phyloP scores from a whole-genome alignment of 1,140 invertebrate genomes.

The Pseudachorutes palmiensis region DNA sequence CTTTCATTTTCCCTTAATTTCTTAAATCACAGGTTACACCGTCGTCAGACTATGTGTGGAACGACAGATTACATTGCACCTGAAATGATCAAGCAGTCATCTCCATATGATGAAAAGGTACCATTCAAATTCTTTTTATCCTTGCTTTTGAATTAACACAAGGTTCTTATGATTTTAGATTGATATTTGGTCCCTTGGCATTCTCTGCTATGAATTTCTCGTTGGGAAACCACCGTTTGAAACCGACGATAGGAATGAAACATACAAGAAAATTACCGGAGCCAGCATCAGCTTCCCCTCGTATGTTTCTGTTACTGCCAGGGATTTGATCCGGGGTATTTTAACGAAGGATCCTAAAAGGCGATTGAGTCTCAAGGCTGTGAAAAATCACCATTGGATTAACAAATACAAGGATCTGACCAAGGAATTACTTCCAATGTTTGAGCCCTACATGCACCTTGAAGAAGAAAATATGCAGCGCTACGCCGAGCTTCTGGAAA shows the following conservation, averaged over 20 bases:
- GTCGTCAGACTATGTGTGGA: slow-evolving; percentile 81
- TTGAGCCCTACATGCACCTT: too few species aligned
- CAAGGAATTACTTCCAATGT: neutral
- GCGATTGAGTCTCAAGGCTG: neutral
- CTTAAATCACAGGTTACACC: neutral
- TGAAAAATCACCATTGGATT: neutral
- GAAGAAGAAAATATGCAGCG: too few species aligned
- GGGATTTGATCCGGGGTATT: neutral
- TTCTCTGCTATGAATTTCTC: slow-evolving; percentile 90
- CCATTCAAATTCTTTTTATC: neutral
- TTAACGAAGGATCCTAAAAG: neutral
- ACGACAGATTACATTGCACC: slow-evolving; percentile 88
- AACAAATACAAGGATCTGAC: neutral
- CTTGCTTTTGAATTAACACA: too few species aligned
- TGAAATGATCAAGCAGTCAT: slow-evolving; percentile 76
- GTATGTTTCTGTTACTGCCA: slow-evolving; percentile 45
- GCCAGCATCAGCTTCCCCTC: slow-evolving; percentile 66
- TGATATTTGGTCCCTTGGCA: slow-evolving; percentile 84
- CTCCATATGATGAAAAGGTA: slow-evolving; percentile 62
- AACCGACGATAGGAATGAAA: slow-evolving; percentile 59
- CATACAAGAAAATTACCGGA: slow-evolving; percentile 69
- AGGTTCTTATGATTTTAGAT: slow-evolving; percentile 40
- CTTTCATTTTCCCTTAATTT: neutral
- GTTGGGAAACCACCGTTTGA: slow-evolving; percentile 91
- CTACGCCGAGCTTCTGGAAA: too few species aligned